phyloP scores from a whole-genome alignment of 2,113 vertebrate genomes.

The Siniperca knerii region DNA sequence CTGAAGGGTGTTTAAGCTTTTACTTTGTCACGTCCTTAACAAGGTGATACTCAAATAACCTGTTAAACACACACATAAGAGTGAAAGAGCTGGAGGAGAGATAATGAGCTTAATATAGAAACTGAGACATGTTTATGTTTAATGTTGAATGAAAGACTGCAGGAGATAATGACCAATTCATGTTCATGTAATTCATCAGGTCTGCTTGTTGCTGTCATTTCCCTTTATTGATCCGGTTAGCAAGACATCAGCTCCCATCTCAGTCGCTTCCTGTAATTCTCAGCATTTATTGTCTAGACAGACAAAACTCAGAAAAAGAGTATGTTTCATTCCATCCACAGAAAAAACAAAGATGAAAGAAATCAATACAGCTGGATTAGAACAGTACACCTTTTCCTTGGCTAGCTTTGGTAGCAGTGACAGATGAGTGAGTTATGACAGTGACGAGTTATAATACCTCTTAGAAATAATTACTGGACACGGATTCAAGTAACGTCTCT shows the following conservation, averaged over 20 bases:
- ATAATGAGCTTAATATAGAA: background rate
- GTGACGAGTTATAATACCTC: constrained; percentile 32
- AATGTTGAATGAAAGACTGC: background rate
- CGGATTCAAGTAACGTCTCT: constrained; percentile 44
- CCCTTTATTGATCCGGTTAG: constrained; percentile 70
- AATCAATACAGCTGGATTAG: constrained; percentile 29
- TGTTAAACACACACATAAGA: background rate
- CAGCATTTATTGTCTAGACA: constrained; percentile 21
- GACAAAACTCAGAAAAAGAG: constrained; percentile 34
- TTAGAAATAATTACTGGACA: constrained; percentile 28
- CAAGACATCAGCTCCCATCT: constrained; percentile 50
- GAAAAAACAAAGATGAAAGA: constrained; percentile 30
- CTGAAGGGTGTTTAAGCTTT: background rate
- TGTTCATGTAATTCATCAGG: constrained; percentile 13
- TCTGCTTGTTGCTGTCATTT: constrained; percentile 50
- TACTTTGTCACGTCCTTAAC: background rate
- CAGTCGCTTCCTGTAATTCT: constrained; percentile 17
- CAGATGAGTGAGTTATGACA: constrained; percentile 37
- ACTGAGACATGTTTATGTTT: background rate
- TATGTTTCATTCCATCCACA: constrained; percentile 36
- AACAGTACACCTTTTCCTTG: constrained; percentile 44
- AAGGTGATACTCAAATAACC: constrained; percentile 11
- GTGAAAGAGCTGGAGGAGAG: background rate
- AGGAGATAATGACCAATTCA: constrained; percentile 4
- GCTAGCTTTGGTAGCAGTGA: constrained; percentile 50